phyloP scores from a whole-genome alignment of 2,113 vertebrate species.

The Circaetus cinerascens region DNA sequence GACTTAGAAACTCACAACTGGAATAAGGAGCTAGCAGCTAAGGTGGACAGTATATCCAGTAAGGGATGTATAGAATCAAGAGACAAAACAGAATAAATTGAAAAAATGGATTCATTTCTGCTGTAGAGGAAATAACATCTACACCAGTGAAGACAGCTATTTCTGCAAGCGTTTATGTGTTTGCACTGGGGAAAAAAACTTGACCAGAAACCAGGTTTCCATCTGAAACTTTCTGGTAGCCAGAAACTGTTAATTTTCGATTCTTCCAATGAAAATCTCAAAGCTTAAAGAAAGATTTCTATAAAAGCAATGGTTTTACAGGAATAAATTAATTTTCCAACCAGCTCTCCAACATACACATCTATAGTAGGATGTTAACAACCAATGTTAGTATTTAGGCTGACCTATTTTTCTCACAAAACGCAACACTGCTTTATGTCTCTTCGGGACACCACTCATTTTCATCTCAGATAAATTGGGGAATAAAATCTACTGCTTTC shows the following conservation, averaged over 20 bases:
- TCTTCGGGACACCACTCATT: background rate
- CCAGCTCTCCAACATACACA: background rate
- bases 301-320: background rate
- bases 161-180: background rate
- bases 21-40: background rate
- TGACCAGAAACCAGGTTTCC: background rate
- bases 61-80: background rate
- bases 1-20: background rate
- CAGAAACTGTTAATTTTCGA: background rate
- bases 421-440: background rate
- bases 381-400: background rate
- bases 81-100: background rate
- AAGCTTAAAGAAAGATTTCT: background rate
- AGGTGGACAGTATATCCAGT: background rate
- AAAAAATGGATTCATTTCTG: background rate
- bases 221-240: background rate
- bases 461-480: background rate
- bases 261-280: background rate
- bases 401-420: background rate
- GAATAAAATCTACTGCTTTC: background rate
- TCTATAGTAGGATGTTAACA: background rate
- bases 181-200: background rate
- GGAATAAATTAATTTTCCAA: constrained; percentile 5
- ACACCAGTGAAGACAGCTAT: background rate
- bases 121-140: background rate